A percentile compares a stretch with the other conserved stretches of the same genome.
Conservation (phyloP, 2,888 invertebrate genomes). For the Eledone cirrhosa region DNA sequence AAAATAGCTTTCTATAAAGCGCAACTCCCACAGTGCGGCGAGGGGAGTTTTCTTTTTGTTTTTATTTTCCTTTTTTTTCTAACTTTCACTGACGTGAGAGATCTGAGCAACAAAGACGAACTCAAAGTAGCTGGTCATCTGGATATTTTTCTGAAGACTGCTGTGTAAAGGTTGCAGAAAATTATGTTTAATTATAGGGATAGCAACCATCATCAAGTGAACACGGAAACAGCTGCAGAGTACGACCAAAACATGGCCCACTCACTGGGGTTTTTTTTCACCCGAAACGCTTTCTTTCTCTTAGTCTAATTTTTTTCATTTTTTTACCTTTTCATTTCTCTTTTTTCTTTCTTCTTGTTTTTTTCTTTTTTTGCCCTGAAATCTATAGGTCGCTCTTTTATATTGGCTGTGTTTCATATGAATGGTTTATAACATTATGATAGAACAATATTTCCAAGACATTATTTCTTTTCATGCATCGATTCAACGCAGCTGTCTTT, state of each 20-base stretch:
- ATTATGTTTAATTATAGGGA: slow-evolving; percentile 25
- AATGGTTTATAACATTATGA: slow-evolving; percentile 21
- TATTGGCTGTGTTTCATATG: slow-evolving; percentile 7
- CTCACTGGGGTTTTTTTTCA: slow-evolving; percentile 8
- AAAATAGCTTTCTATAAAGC: background rate
- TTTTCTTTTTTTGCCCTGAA: slow-evolving; percentile 20
- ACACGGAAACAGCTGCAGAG: slow-evolving; percentile 21
- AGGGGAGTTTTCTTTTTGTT: slow-evolving; percentile 8
- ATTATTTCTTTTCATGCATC: slow-evolving; percentile 23
- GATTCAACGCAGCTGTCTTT: slow-evolving; percentile 21
- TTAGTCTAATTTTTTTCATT: background rate
- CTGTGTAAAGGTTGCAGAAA: slow-evolving; percentile 14
- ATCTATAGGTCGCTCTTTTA: slow-evolving; percentile 20
- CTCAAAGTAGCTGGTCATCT: slow-evolving; percentile 23
- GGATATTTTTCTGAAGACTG: slow-evolving; percentile 25
- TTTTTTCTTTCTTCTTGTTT: background rate
- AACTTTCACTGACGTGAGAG: background rate
- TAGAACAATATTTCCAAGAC: slow-evolving; percentile 28
- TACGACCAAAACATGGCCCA: slow-evolving; percentile 21
- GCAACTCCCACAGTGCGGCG: slow-evolving; percentile 16
- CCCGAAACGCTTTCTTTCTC: background rate
- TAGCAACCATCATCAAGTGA: slow-evolving; percentile 1
- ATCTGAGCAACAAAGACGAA: background rate
- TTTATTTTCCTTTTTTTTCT: too few relatives aligned
- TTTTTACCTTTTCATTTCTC: background rate